Conservation (phyloP, 2,797 vertebrate species). For the Columba guinea region DNA sequence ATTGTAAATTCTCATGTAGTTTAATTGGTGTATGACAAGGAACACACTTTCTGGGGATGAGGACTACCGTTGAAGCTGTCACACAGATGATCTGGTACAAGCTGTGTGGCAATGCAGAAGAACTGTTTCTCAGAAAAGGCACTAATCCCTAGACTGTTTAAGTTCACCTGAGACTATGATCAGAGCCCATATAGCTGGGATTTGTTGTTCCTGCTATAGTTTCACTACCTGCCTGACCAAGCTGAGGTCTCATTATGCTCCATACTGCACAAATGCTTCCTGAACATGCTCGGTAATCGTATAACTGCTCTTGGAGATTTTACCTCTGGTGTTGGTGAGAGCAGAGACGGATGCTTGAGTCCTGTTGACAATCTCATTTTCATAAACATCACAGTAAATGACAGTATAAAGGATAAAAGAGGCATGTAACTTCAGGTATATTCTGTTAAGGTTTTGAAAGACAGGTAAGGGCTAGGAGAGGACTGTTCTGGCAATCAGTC, state of each 20-base stretch:
- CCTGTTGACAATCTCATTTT: not conserved
- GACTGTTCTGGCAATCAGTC: not conserved
- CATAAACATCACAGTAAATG: not conserved
- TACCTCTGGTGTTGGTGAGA: not conserved
- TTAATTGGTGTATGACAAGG: not conserved
- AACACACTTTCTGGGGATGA: not conserved
- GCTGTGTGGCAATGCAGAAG: not conserved
- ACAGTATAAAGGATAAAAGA: not conserved
- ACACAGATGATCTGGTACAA: not conserved
- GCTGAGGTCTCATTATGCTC: not conserved
- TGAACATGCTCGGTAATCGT: not conserved
- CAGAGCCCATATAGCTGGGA: not conserved
- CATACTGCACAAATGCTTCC: not conserved
- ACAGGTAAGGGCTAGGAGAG: not conserved
- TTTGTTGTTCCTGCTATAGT: not conserved
- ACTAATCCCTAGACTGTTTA: not conserved
- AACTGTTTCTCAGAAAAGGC: not conserved
- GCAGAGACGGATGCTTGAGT: not conserved
- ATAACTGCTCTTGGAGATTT: not conserved
- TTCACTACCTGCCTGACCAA: not conserved
- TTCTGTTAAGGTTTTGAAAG: not conserved
- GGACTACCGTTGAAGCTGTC: not conserved
- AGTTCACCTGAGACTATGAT: not conserved
- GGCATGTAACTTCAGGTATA: not conserved
- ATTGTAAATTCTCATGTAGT: not conserved